Conservation (phyloP, 2,888 invertebrate species). For the Drosophila conformis region DNA sequence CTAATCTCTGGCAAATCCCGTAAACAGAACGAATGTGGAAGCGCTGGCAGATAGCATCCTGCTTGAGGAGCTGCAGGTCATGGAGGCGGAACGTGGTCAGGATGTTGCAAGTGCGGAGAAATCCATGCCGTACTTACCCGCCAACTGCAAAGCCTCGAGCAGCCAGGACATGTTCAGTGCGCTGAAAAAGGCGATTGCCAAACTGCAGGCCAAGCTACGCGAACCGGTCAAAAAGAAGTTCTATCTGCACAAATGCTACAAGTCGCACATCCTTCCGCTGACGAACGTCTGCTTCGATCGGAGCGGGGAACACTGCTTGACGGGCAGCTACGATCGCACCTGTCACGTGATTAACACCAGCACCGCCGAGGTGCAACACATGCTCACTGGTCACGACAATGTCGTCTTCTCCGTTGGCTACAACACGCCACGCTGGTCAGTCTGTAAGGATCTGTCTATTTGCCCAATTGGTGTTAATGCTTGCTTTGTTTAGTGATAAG, state of each 20-base stretch:
- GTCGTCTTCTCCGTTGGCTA: slow-evolving; percentile 93
- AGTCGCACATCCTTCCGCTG: slow-evolving; percentile 89
- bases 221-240: slow-evolving; percentile 88
- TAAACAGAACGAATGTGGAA: slow-evolving; percentile 60
- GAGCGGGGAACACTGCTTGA: slow-evolving; percentile 90
- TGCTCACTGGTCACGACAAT: slow-evolving; percentile 91
- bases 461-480: background rate
- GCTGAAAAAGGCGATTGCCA: slow-evolving; percentile 87
- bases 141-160: slow-evolving; percentile 41
- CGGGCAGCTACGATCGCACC: slow-evolving; percentile 94
- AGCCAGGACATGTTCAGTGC: slow-evolving; percentile 84
- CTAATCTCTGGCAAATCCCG: background rate
- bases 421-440: slow-evolving; percentile 91
- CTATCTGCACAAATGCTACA: slow-evolving; percentile 88
- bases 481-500: slow-evolving; percentile 86
- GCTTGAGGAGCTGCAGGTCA: slow-evolving; percentile 48
- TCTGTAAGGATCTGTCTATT: rapidly evolving
- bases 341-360: slow-evolving; percentile 93
- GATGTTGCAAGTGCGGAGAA: background rate
- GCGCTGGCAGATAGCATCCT: slow-evolving; percentile 65
- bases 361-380: slow-evolving; percentile 88
- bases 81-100: slow-evolving; percentile 26
- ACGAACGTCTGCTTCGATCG: slow-evolving; percentile 91
- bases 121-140: slow-evolving; percentile 16
- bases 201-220: slow-evolving; percentile 88